These are phyloP conservation scores for Elachura formosa DNA, from an alignment of 2,113 vertebrate species.

Conservation along the genomic window DNA sequence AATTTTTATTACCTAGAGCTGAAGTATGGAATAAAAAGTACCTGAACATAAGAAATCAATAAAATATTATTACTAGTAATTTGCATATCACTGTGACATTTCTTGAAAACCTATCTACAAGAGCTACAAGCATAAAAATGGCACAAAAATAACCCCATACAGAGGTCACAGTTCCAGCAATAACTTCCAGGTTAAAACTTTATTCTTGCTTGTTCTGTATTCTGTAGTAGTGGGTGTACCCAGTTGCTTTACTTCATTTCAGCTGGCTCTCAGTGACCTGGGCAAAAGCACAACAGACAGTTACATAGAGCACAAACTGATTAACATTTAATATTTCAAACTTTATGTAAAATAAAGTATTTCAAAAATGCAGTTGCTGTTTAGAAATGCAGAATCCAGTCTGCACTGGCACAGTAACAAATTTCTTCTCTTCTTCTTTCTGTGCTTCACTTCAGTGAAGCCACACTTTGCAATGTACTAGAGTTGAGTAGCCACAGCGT, in stretches of 20 bases:
- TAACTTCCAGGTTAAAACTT: neutral
- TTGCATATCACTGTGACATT: neutral
- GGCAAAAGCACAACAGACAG: neutral
- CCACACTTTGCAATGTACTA: accelerated
- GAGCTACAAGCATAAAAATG: neutral
- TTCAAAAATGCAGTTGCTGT: neutral
- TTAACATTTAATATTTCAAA: neutral
- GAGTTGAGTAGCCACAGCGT: neutral
- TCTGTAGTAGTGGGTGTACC: neutral
- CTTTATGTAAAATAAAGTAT: neutral
- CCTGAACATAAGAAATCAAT: neutral
- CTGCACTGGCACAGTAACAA: no score
- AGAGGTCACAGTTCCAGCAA: neutral
- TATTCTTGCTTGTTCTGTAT: neutral
- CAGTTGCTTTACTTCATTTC: neutral
- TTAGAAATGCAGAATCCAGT: neutral
- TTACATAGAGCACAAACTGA: neutral
- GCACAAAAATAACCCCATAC: accelerated
- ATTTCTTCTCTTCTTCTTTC: neutral
- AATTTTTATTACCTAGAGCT: neutral
- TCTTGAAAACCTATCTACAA: neutral
- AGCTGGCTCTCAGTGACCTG: neutral
- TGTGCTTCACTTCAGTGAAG: neutral
- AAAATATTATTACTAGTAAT: neutral
- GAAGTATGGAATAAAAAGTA: neutral